Conservation (phyloP, 2,888 invertebrate genomes). For the Cephus pygmeus region DNA sequence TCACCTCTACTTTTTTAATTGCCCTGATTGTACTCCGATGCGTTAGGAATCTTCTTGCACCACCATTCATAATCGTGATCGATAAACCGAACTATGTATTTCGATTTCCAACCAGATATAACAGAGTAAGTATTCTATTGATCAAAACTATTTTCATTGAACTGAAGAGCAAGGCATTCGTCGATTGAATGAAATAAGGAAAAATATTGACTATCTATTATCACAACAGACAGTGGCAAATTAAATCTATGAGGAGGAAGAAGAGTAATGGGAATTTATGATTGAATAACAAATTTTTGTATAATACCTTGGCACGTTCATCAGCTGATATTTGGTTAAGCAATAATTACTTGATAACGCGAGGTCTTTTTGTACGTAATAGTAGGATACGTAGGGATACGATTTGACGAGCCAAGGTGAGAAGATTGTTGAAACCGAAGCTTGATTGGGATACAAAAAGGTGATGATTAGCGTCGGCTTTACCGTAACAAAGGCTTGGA, state of each 20-base stretch:
- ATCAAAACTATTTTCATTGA: background rate
- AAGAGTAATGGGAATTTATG: background rate
- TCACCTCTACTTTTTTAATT: constrained; percentile 35
- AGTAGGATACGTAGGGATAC: constrained; percentile 14
- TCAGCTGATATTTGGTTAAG: background rate
- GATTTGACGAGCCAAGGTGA: constrained; percentile 51
- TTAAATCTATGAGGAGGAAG: background rate
- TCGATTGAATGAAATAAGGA: background rate
- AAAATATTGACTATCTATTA: background rate
- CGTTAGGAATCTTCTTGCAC: constrained; percentile 69
- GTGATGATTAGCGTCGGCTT: constrained; percentile 56
- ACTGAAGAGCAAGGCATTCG: background rate
- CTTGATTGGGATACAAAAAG: constrained; percentile 64
- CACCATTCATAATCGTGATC: constrained; percentile 71
- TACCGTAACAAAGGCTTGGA: constrained; percentile 49
- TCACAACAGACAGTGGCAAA: background rate
- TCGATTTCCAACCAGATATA: constrained; percentile 71
- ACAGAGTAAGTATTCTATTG: constrained; percentile 41
- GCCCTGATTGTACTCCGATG: constrained; percentile 63
- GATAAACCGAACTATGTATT: constrained; percentile 72
- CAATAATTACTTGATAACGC: constrained; percentile 10
- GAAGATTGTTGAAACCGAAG: constrained; percentile 62
- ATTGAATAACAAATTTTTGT: background rate
- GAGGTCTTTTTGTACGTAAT: constrained; percentile 24
- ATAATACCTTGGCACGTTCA: background rate